These are phyloP conservation scores for Hymenopus coronatus DNA, from an alignment of 2,888 invertebrate genomes.

Conservation along the genomic window DNA sequence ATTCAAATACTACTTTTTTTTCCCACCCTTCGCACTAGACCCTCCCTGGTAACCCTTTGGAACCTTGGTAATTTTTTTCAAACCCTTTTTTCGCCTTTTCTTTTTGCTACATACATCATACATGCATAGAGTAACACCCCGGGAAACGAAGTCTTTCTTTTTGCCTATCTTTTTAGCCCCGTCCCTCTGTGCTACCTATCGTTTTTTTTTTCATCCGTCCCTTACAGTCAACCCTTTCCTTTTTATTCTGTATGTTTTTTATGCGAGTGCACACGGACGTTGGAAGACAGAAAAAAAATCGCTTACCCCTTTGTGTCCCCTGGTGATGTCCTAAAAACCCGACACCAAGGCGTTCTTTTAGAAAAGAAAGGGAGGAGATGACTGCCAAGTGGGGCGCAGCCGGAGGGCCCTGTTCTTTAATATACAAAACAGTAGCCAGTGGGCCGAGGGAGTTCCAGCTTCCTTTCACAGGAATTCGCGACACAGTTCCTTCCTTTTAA, in stretches of 20 bases:
- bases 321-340: constrained; percentile 21
- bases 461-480: not conserved
- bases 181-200: constrained; percentile 1
- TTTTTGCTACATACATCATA: constrained; percentile 20
- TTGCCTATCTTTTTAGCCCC: constrained; percentile 19
- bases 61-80: constrained; percentile 16
- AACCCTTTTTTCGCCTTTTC: constrained; percentile 13
- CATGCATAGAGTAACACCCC: constrained; percentile 21
- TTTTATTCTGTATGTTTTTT: constrained; percentile 10
- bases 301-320: constrained; percentile 19
- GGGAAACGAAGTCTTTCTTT: constrained; percentile 16
- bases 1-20: constrained; percentile 19
- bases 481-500: not conserved
- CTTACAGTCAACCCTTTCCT: constrained; percentile 9
- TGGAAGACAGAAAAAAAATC: constrained; percentile 9
- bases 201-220: not conserved
- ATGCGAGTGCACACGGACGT: constrained; percentile 4
- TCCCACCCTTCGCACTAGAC: constrained; percentile 1
- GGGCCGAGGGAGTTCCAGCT: not conserved
- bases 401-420: not conserved
- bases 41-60: constrained; percentile 8
- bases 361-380: not conserved
- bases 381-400: constrained; percentile 8
- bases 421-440: constrained; percentile 1
- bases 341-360: constrained; percentile 16